Base-by-base conservation (phyloP, 2,113 vertebrate species). In the Toxotes jaculatrix region DNA sequence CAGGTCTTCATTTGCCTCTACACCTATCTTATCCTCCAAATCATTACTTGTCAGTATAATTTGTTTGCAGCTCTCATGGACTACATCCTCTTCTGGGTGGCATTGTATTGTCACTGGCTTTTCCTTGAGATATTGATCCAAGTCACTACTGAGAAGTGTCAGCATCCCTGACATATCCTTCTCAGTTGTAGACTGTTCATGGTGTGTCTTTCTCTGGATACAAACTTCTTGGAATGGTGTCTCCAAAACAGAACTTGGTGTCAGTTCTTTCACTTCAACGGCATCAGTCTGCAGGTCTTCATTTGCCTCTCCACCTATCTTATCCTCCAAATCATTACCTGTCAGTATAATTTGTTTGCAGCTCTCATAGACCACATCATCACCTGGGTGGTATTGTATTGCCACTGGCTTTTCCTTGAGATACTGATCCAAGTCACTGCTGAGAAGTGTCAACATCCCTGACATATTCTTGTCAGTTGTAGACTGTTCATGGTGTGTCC, bases 111-210 rank as follows among this genome's bases (percentile, higher is more conserved):
- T 23, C 16, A 82, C 23, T 0, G 78, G 80, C 14, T 56, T 93
- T 80, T 91, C 83, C 71, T 88, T 45, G 4, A 89, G 42, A 0
- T 77, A 69, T 0, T 90, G 68, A 56, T 95, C 93, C 8, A 96
- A 86, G 62, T 97, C 95, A 74, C 89, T 62, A 16, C 82, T 73
- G n/a, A 95, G 94, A 63, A 95, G 88, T 69, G 94, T 92, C 61
- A 94, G 69, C 71, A 92, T 90, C 51, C 95, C 95, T 31, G 86
- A 57, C 21, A 85, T 10, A 5, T 95, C 92, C 56, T 57, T 87
- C 31, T 82, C 75, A 60, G 19, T 27, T 74, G 91, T 55, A 79
- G 63, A 53, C 3, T 40, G 77, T n/a, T 89, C 66, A 12, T 64
- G 13, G 0, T 71, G 49, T 55, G 82, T 64, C 7, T 83, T 93